Evolutionary conservation across 1,140 invertebrate species (phyloP).

Genomic region (Drosophila orosa): DNA sequence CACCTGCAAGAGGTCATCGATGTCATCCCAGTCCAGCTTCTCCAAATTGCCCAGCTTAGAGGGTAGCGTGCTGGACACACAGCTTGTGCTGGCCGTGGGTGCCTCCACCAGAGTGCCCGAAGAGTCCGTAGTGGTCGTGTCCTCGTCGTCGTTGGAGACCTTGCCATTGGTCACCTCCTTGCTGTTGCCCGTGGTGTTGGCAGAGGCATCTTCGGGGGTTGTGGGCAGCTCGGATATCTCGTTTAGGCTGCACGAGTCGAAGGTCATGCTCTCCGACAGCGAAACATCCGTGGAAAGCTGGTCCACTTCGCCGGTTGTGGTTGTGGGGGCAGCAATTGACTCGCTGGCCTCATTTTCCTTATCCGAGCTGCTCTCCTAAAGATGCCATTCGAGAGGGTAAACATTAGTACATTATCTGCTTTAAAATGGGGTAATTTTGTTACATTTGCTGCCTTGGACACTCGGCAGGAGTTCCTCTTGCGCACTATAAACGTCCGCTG

Average conservation of each 20-base stretch:
- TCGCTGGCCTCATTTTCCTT: slow-evolving; percentile 82
- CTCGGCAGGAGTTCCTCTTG: slow-evolving; percentile 88
- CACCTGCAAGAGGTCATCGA: slow-evolving; percentile 88
- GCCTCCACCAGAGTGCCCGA: slow-evolving; percentile 61
- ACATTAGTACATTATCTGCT: neutral
- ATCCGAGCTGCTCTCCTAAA: slow-evolving; percentile 75
- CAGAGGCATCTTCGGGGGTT: slow-evolving; percentile 84
- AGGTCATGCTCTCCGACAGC: slow-evolving; percentile 83
- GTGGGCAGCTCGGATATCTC: slow-evolving; percentile 75
- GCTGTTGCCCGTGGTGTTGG: slow-evolving; percentile 86
- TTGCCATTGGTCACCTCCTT: slow-evolving; percentile 56
- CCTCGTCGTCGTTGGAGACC: slow-evolving; percentile 54
- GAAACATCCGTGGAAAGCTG: slow-evolving; percentile 81
- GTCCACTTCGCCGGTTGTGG: slow-evolving; percentile 70
- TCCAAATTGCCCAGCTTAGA: slow-evolving; percentile 88
- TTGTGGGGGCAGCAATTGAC: slow-evolving; percentile 69
- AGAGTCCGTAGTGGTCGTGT: slow-evolving; percentile 71
- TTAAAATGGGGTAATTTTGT: neutral
- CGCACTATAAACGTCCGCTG: slow-evolving; percentile 90
- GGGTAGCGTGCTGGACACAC: slow-evolving; percentile 87
- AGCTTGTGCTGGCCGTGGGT: slow-evolving; percentile 84
- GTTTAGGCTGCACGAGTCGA: slow-evolving; percentile 80
- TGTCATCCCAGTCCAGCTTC: slow-evolving; percentile 88
- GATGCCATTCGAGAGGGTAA: neutral
- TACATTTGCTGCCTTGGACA: slow-evolving; percentile 72